Evolutionary conservation across 2,797 vertebrate genomes (phyloP).

Genomic region (Decapterus maruadsi): DNA sequence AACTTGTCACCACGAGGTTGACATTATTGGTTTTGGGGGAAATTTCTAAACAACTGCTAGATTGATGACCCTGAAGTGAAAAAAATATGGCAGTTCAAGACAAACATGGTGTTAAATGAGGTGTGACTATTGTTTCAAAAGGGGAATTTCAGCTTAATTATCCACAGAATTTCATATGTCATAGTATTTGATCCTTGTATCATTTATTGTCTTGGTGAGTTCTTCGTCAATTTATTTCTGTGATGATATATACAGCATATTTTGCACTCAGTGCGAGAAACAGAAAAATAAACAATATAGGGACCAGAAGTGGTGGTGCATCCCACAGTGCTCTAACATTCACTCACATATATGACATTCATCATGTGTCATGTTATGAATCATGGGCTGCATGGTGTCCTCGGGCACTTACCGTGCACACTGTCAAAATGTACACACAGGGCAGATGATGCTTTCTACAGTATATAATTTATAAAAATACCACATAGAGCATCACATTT

Average conservation of each 20-base stretch:
- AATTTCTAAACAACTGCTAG: no score
- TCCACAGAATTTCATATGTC: conserved; percentile 19
- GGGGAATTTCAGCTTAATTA: conserved; percentile 17
- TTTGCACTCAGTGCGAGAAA: neutral
- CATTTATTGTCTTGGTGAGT: conserved; percentile 24
- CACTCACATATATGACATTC: neutral
- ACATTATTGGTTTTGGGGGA: neutral
- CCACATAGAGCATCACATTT: neutral
- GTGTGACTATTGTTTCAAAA: neutral
- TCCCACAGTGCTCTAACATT: neutral
- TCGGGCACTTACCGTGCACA: conserved; percentile 1
- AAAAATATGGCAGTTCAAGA: neutral
- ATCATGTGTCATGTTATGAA: conserved; percentile 37
- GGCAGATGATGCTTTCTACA: neutral
- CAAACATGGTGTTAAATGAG: neutral
- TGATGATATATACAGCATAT: neutral
- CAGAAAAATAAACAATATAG: neutral
- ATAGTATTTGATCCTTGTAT: conserved; percentile 25
- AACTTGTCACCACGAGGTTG: neutral
- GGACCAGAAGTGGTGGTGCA: neutral
- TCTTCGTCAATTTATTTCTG: neutral
- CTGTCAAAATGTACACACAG: conserved; percentile 8
- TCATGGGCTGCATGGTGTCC: conserved; percentile 34
- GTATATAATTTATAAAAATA: conserved; percentile 32
- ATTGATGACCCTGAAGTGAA: neutral